Base-by-base conservation (phyloP, 92 coral and sea anemone species). In the Heliopora coerulea region DNA sequence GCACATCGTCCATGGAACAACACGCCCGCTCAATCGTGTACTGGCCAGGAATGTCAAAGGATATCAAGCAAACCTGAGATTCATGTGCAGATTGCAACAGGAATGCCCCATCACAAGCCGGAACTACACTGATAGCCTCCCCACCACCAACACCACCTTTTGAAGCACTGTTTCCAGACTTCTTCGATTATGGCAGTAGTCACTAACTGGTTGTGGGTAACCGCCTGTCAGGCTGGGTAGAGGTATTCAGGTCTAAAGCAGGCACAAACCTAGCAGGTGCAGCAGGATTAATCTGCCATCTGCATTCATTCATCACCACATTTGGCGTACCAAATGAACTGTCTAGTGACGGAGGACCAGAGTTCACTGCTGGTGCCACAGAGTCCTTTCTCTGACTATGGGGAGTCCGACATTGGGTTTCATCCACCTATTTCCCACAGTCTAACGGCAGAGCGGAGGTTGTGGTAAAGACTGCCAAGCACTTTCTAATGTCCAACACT, bases 151-250 rank as follows among this genome's bases (percentile, higher is more conserved):
- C 86, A 27, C 82, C 83, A 0, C n/a, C n/a, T n/a, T 83, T 76
- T 28, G 83, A 83, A 39, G 83, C 79, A 10, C 61, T 83, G 18
- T 83, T 83, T 39, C 66, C 74, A n/a, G n/a, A n/a, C n/a, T n/a
- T n/a, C n/a, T n/a, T n/a, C 17, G 86, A 83, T 50, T 49, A 42
- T 49, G 83, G 78, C 0, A 65, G 69, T 13, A 17, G 12, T 31
- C 80, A 74, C 59, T 59, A 58, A 52, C 58, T 74, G 8, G 70
- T 74, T 1, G 73, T 80, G 25, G 82, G 77, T 10, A 65, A 78
- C 59, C 67, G 81, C 73, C 89, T 79, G 19, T 83, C 89, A 0
- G 86, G 89, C 39, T 88, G 84, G 89, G 89, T 75, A 19, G 86
- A 85, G 52, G 84, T 85, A 9, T 37, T 88, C 14, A 37, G 82